phyloP scores from a whole-genome alignment of 2,113 vertebrate species.

The Zeus faber region DNA sequence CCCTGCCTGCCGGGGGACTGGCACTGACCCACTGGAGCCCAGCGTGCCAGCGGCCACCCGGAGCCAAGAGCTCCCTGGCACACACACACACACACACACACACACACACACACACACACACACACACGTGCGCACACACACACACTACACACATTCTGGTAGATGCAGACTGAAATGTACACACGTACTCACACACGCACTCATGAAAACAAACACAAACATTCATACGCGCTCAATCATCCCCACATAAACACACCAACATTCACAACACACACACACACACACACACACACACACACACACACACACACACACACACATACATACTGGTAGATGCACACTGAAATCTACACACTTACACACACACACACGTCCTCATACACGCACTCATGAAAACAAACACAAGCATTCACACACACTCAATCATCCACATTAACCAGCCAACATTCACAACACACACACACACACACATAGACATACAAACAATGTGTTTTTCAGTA shows the following conservation, averaged over 20 bases:
- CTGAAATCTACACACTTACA: background rate
- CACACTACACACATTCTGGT: background rate
- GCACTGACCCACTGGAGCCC: background rate
- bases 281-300: background rate
- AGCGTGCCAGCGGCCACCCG: conserved; percentile 2
- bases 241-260: too few species aligned
- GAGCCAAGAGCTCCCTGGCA: too few species aligned
- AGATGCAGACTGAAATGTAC: background rate
- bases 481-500: too few species aligned
- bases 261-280: background rate
- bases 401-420: background rate
- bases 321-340: background rate
- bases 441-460: background rate
- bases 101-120: background rate
- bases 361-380: background rate
- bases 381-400: background rate
- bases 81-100: background rate
- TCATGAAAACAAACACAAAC: background rate
- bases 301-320: background rate
- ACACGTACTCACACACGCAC: background rate
- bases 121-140: background rate
- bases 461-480: background rate
- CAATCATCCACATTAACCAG: background rate
- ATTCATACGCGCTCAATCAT: background rate
- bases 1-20: background rate